Conservation (phyloP, 2,797 vertebrate genomes). For the Cryptoprocta ferox region DNA sequence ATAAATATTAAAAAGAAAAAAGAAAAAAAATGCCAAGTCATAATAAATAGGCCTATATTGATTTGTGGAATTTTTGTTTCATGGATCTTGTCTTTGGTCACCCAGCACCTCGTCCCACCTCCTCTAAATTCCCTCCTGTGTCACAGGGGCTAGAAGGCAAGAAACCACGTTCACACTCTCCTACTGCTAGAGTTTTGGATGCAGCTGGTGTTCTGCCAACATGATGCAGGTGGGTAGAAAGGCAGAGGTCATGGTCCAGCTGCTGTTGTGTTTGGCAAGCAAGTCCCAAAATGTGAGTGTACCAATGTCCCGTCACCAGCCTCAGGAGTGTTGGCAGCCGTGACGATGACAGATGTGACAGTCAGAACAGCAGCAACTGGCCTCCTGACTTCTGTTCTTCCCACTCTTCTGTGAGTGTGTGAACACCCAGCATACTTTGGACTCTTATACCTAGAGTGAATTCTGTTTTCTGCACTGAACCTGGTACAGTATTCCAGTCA, state of each 20-base stretch:
- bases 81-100: background rate
- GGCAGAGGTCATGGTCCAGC: background rate
- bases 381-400: background rate
- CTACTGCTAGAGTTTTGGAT: background rate
- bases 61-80: background rate
- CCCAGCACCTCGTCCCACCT: background rate
- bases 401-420: background rate
- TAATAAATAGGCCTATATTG: background rate
- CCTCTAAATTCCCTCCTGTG: background rate
- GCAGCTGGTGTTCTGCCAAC: background rate
- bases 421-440: background rate
- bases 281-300: background rate
- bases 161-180: background rate
- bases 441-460: background rate
- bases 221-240: background rate
- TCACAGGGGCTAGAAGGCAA: background rate
- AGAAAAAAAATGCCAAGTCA: background rate
- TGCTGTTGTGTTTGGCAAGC: background rate
- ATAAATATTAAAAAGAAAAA: too few relatives aligned
- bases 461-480: background rate
- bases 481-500: background rate
- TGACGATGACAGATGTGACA: background rate
- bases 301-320: background rate
- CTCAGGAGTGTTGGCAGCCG: background rate
- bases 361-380: background rate